Conservation (phyloP, 2,888 invertebrate genomes). For the Heliconius charithonia region DNA sequence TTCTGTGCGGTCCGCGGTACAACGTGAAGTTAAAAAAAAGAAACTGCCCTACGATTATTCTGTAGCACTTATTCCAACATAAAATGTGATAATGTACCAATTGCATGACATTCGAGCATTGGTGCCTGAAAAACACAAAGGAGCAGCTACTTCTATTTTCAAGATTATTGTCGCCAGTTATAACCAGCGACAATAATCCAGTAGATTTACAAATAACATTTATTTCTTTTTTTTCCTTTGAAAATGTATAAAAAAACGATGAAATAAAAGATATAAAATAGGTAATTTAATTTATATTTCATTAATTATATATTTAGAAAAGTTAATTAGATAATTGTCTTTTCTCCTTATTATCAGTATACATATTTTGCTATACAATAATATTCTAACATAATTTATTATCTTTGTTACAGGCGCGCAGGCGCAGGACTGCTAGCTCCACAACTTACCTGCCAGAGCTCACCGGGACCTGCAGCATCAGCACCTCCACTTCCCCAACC, state of each 20-base stretch:
- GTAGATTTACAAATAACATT: neutral
- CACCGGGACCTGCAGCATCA: conserved; percentile 68
- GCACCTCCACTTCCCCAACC: conserved; percentile 69
- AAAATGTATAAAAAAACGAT: neutral
- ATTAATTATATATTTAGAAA: too few species aligned
- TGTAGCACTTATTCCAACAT: conserved; percentile 23
- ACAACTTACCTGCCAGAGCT: conserved; percentile 73
- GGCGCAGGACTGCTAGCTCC: conserved; percentile 77
- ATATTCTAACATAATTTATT: conserved; percentile 1
- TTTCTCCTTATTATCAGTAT: neutral
- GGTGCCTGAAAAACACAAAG: conserved; percentile 18
- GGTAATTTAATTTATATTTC: too few species aligned
- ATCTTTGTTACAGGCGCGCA: conserved; percentile 75
- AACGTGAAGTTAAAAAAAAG: neutral
- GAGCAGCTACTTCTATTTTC: conserved; percentile 19
- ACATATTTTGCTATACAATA: neutral
- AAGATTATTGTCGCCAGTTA: conserved; percentile 25
- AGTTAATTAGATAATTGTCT: neutral
- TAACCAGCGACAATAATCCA: neutral
- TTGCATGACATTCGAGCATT: conserved; percentile 38
- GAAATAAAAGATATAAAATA: too few species aligned
- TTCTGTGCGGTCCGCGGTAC: too few species aligned
- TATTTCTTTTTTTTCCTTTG: neutral
- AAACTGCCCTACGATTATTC: conserved; percentile 24
- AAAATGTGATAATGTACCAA: conserved; percentile 45